Conservation (phyloP, 2,888 invertebrate species). For the Cloeon dipterum region DNA sequence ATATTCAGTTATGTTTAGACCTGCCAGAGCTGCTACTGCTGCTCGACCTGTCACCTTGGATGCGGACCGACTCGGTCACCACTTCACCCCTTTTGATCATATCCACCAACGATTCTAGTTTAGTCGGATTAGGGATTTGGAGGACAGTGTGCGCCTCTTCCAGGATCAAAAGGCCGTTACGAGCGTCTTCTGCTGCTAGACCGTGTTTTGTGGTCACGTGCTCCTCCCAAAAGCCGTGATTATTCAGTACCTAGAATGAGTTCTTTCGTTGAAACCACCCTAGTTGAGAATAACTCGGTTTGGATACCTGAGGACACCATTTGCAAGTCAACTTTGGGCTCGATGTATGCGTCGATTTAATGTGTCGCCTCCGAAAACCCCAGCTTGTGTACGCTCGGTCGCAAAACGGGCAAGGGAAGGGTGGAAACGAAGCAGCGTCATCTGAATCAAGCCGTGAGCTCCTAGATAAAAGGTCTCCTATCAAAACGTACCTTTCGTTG, state of each 20-base stretch:
- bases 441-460: not conserved
- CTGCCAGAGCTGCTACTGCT: too few species aligned
- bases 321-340: constrained; percentile 12
- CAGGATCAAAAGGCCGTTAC: constrained; percentile 33
- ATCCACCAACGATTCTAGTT: constrained; percentile 7
- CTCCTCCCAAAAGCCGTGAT: constrained; percentile 32
- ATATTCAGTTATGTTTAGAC: too few species aligned
- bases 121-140: constrained; percentile 12
- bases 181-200: constrained; percentile 29
- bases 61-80: not conserved
- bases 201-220: constrained; percentile 32
- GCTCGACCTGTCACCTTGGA: too few species aligned
- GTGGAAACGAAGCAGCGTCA: constrained; percentile 14
- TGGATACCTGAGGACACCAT: constrained; percentile 11
- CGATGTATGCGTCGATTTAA: constrained; percentile 32
- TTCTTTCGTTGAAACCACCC: too few species aligned
- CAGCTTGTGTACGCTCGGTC: constrained; percentile 36
- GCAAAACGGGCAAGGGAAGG: constrained; percentile 38
- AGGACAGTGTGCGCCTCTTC: constrained; percentile 37
- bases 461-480: not conserved
- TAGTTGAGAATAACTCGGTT: not conserved
- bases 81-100: constrained; percentile 6
- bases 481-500: constrained; percentile 6
- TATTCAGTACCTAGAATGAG: constrained; percentile 18
- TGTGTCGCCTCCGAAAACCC: constrained; percentile 36